Evolutionary conservation across 2,888 invertebrate genomes (phyloP).

Genomic region (Scaptomyza caliginosa): DNA sequence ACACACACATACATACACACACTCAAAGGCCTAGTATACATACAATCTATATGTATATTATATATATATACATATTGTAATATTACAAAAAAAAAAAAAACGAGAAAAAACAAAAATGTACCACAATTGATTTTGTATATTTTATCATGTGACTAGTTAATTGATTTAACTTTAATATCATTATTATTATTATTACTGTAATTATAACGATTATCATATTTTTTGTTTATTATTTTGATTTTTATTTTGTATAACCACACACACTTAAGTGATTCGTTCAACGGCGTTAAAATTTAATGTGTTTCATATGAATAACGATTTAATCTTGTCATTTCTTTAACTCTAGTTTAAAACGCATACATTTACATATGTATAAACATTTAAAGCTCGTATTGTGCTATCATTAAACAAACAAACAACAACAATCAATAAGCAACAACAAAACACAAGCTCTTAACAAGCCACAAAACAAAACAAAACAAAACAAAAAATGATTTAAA

Average conservation of each 20-base stretch:
- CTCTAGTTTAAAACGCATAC: conserved; percentile 17
- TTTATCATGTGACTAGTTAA: conserved; percentile 20
- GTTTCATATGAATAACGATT: conserved; percentile 48
- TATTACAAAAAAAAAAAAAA: conserved; percentile 10
- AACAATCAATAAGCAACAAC: conserved; percentile 7
- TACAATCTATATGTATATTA: conserved; percentile 7
- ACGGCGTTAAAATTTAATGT: conserved; percentile 37
- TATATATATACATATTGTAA: conserved; percentile 7
- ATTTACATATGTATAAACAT: background rate
- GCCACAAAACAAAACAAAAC: conserved; percentile 26
- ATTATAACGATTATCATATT: no score
- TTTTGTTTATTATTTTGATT: conserved; percentile 1
- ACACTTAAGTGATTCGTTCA: conserved; percentile 29
- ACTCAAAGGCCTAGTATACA: conserved; percentile 5
- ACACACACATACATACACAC: conserved; percentile 14
- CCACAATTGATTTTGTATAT: conserved; percentile 7
- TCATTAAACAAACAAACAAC: conserved; percentile 4
- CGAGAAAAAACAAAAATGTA: conserved; percentile 5
- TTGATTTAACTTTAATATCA: conserved; percentile 11
- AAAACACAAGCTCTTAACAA: conserved; percentile 25
- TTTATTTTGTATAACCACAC: conserved; percentile 1
- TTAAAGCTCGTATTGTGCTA: conserved; percentile 1
- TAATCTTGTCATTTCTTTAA: conserved; percentile 57
- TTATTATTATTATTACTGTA: conserved; percentile 7
- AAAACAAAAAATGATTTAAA: no score